Evolutionary conservation across 2,888 invertebrate species (phyloP), one percentile per base, ranked within the genome.

Genomic region (Calameuta idolon): DNA sequence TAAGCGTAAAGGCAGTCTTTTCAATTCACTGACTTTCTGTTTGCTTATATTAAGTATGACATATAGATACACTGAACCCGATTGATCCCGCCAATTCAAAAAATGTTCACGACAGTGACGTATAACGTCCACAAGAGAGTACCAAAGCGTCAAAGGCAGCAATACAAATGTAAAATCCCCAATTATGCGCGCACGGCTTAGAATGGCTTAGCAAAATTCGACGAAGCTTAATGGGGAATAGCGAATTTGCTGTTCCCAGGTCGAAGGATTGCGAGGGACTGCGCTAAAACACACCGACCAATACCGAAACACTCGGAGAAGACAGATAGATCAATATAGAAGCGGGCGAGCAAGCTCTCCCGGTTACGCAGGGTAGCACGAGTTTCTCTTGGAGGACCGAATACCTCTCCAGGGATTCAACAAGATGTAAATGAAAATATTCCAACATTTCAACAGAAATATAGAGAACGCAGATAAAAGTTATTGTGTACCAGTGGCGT

Each of bases 261-360:
- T 55, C 84, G 87, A 79, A 78, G 84, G 85, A 84, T 83, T 83
- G 82, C 81, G 82, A 82, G 84, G 79, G 83, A 89, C 89, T 89
- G 89, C 86, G 88, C 85, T 82, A 82, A 84, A 82, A 85, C 85
- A 86, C 83, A 83, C 84, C 82, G 83, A 80, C 83, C 81, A 79
- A 87, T 85, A 82, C 83, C 55, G 55, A 55, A 83, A 81, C 85
- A 82, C 82, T 84, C 55, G 23, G 55, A 23, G 23, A 81, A 81
- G 86, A 85, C 84, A 86, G 87, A 85, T 88, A 89, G 86, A 89
- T 89, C 89, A 89, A 89, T 89, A 89, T 89, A 87, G 84, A 85
- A 80, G 83, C 82, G 81, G 79, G 79, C 34, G 35, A n/a, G n/a
- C 33, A 30, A 30, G 23, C 55, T 55, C 55, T 23, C 55, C 55